Base-by-base conservation (phyloP, 2,797 vertebrate species). In the Periophthalmus magnuspinnatus region DNA sequence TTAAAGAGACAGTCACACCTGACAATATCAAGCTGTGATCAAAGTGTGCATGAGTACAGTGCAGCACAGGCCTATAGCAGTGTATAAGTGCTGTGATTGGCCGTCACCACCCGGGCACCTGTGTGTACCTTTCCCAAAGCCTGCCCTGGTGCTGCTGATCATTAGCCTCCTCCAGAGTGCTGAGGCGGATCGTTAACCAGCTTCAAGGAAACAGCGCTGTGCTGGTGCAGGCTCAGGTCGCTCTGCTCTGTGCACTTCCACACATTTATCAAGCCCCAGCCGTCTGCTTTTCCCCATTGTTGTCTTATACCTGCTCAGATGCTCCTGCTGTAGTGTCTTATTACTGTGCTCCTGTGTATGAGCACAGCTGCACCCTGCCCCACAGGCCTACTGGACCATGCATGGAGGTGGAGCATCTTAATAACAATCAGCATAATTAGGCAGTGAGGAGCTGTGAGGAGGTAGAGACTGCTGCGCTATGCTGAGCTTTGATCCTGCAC, bases 401-500 rank as follows among this genome's bases (percentile, higher is more conserved):
- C 80, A 76, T 79, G 63, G 74, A 86, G 69, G 77, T 77, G 76
- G 69, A 77, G 72, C 69, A 77, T 84, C 71, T 79, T 84, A 80
- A 82, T 86, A 85, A 82, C 78, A 88, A 83, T 87, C 81, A 82
- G 38, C 72, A 81, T 87, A 87, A 89, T 91, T 81, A 81, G 21
- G 73, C 57, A 11, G 14, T 45, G 13, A 45, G 36, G 41, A 57
- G 60, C 28, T 28, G 3, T 70, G 75, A 79, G 48, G 41, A 28
- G 36, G 69, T 68, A 71, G 68, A 7, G 22, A 24, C 72, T 0
- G 54, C 52, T 55, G 52, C 10, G 5, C 66, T 45, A 52, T 68
- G 65, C 36, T 81, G 88, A 84, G 75, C 78, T 77, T 77, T 75
- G 69, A 76, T 87, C 85, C 79, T 76, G 60, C 5, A 74, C 68